phyloP scores from a whole-genome alignment of 1,140 invertebrate species.

The Orius insidiosus region DNA sequence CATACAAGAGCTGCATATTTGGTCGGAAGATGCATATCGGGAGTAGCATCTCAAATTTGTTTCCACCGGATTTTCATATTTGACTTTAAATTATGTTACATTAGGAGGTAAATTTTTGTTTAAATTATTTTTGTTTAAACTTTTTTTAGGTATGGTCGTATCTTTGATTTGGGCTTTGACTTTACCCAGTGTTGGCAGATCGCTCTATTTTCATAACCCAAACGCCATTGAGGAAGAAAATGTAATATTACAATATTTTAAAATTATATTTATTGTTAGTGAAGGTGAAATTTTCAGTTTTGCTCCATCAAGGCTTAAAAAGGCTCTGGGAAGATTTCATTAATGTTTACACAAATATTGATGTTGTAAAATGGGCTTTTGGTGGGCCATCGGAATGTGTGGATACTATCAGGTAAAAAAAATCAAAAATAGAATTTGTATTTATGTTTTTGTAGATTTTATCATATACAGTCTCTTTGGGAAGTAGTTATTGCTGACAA shows the following conservation, averaged over 20 bases:
- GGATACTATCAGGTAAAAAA: conserved; percentile 67
- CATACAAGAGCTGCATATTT: conserved; percentile 52
- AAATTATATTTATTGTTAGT: too few relatives aligned
- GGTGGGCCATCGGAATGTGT: too few relatives aligned
- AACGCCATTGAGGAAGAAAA: too few relatives aligned
- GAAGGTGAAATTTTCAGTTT: not conserved
- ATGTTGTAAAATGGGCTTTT: too few relatives aligned
- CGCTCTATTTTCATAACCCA: conserved; percentile 6
- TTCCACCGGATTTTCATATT: conserved; percentile 35
- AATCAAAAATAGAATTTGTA: not conserved
- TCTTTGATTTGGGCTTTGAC: conserved; percentile 56
- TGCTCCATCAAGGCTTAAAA: conserved; percentile 21
- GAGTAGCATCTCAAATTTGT: conserved; percentile 40
- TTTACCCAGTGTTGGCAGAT: conserved; percentile 39
- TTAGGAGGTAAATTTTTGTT: not conserved
- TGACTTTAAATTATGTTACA: not conserved
- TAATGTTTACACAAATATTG: conserved; percentile 47
- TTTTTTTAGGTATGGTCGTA: too few relatives aligned
- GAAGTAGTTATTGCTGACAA: conserved; percentile 22
- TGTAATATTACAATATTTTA: too few relatives aligned
- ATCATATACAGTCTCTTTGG: conserved; percentile 36
- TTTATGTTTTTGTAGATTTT: conserved; percentile 27
- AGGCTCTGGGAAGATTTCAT: conserved; percentile 52
- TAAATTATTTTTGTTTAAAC: too few relatives aligned
- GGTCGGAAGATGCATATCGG: conserved; percentile 48